phyloP scores from a whole-genome alignment of 2,888 invertebrate species.

The Helobdella robusta region DNA sequence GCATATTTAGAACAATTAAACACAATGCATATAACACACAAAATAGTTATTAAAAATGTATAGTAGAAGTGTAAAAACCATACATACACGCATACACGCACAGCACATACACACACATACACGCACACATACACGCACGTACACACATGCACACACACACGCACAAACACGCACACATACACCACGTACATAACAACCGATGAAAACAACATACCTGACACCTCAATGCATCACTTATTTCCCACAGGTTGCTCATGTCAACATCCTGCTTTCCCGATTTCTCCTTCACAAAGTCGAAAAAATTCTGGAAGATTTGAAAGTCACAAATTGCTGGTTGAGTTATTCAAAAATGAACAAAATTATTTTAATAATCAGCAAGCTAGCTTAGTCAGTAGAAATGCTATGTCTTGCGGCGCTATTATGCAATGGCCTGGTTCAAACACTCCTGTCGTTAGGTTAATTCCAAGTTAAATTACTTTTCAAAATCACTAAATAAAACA shows the following conservation, averaged over 20 bases:
- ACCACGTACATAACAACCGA: conserved; percentile 10
- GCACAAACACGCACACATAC: conserved; percentile 12
- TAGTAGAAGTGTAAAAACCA: no score
- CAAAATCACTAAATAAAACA: neutral
- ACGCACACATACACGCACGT: conserved; percentile 8
- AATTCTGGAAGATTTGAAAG: neutral
- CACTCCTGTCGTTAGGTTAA: no score
- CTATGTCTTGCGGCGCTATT: no score
- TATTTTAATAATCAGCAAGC: no score
- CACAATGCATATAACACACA: no score
- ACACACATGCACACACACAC: conserved; percentile 6
- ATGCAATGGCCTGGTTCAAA: no score
- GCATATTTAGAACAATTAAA: no score
- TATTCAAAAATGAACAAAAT: no score
- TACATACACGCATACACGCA: no score
- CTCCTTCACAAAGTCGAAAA: conserved; percentile 2
- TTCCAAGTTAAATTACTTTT: neutral
- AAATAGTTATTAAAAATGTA: no score
- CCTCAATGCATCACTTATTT: conserved; percentile 18
- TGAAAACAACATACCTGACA: conserved; percentile 31
- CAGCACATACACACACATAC: neutral
- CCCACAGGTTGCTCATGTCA: conserved; percentile 16
- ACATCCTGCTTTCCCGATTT: neutral
- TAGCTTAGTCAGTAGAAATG: no score
- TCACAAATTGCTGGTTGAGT: neutral